phyloP scores from a whole-genome alignment of 2,797 vertebrate species.

The Potorous gilbertii region DNA sequence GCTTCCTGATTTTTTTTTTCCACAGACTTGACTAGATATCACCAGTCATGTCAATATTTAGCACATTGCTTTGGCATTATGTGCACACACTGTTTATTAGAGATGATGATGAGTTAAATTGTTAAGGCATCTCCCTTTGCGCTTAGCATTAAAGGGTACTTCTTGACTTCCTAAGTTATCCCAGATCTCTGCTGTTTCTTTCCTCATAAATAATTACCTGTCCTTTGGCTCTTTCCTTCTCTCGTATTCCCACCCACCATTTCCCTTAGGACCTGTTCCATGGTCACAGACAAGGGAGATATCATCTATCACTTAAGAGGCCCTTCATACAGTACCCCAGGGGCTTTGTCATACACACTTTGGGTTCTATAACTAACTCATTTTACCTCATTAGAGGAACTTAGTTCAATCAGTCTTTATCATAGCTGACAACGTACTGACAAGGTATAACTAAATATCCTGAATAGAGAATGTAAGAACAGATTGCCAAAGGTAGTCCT shows the following conservation, averaged over 20 bases:
- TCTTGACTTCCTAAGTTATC: neutral
- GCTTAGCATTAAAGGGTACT: constrained; percentile 28
- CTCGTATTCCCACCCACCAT: neutral
- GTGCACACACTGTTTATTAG: constrained; percentile 28
- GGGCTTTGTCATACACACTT: neutral
- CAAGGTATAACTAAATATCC: neutral
- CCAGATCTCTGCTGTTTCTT: neutral
- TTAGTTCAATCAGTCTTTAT: constrained; percentile 1
- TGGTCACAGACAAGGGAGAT: neutral
- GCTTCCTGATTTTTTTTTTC: constrained; percentile 12
- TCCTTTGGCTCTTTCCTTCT: constrained; percentile 12
- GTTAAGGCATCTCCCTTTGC: constrained; percentile 32
- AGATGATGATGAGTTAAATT: constrained; percentile 29
- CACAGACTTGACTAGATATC: neutral
- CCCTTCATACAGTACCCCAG: neutral
- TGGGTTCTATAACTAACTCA: neutral
- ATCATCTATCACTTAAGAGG: constrained; percentile 12
- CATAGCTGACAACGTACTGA: neutral
- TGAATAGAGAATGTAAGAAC: neutral
- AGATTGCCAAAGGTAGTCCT: neutral
- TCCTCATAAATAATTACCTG: constrained; percentile 30
- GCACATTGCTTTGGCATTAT: neutral
- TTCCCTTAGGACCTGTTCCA: constrained; percentile 27
- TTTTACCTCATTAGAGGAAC: neutral
- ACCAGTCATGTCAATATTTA: constrained; percentile 6